Evolutionary conservation across 2,888 invertebrate species (phyloP), one percentile per base, ranked within the genome.

Genomic region (Volucella zonaria): DNA sequence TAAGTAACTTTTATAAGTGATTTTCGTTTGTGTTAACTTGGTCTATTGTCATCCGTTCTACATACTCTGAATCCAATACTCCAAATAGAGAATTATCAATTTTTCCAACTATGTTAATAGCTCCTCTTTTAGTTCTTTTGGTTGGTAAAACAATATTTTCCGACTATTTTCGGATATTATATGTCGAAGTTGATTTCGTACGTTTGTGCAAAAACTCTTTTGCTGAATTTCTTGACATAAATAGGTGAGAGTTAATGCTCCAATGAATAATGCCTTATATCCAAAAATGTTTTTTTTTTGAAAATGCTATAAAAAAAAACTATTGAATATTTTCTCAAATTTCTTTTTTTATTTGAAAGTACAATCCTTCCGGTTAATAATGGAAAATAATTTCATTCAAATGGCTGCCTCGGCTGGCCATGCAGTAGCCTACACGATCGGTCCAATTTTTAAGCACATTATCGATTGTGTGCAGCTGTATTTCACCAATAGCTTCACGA

Each of bases 61-160:
- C 81, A 54, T 80, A 82, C 4, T 85, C 73, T 0, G 54, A 56
- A 49, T 87, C 86, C 10, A 87, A 58, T n/a, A 86, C 76, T 3
- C 78, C 81, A 71, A 86, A 83, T 8, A 78, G 62, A 51, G 74
- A 67, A 47, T 54, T 75, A 14, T 75, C 80, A 42, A 86, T 49
- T 31, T 73, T 86, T 56, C 76, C 83, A 10, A 81, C 54, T 43
- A 77, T 62, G n/a, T 75, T n/a, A n/a, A n/a, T 68, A 14, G 81
- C 64, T 52, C 67, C 68, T 51, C 59, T 68, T 9, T 54, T 70
- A 14, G 38, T 10, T 49, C 67, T 47, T 12, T 52, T 56, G n/a
- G 8, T 15, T 31, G 54, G 31, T 14, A 73, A 14, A n/a, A 70
- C 31, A 1, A 3, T 59, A 15, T 49, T 52, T 47, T 76, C 54